These are phyloP conservation scores for Hypercompe scribonia DNA, from an alignment of 2,888 invertebrate genomes.

Conservation along the genomic window DNA sequence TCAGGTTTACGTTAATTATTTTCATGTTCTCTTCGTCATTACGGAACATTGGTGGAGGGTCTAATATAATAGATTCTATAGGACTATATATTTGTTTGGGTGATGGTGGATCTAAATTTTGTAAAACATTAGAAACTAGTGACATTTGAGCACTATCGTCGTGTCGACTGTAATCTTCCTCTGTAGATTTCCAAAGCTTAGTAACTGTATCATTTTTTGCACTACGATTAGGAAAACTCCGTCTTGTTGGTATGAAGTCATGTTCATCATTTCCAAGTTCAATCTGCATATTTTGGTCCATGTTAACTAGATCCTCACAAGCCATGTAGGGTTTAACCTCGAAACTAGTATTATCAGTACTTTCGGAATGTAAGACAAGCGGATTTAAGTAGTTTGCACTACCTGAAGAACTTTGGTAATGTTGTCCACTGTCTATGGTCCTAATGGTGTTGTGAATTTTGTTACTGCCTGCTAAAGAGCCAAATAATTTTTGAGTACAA, in stretches of 20 bases:
- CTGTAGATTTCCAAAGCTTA: constrained; percentile 81
- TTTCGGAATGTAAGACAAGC: constrained; percentile 87
- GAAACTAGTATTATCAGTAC: constrained; percentile 87
- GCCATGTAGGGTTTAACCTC: constrained; percentile 87
- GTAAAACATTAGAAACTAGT: constrained; percentile 64
- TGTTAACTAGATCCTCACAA: constrained; percentile 89
- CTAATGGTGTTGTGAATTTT: constrained; percentile 47
- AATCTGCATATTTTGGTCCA: constrained; percentile 87
- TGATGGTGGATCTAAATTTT: constrained; percentile 78
- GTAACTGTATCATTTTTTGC: constrained; percentile 73
- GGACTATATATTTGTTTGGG: constrained; percentile 65
- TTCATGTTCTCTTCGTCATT: constrained; percentile 78
- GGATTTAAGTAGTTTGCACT: constrained; percentile 53
- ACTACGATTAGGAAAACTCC: constrained; percentile 89
- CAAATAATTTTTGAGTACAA: constrained; percentile 78
- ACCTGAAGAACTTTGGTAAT: constrained; percentile 53
- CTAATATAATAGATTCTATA: constrained; percentile 77
- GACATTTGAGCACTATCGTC: constrained; percentile 57
- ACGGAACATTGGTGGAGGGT: constrained; percentile 88
- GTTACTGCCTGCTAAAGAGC: constrained; percentile 50
- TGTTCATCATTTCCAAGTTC: constrained; percentile 69
- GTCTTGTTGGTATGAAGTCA: constrained; percentile 83
- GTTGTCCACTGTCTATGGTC: constrained; percentile 49
- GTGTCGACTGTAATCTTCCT: constrained; percentile 69
- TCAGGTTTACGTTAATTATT: constrained; percentile 78